Base-by-base conservation (phyloP, 2,888 invertebrate species). In the Tenthredo livida region DNA sequence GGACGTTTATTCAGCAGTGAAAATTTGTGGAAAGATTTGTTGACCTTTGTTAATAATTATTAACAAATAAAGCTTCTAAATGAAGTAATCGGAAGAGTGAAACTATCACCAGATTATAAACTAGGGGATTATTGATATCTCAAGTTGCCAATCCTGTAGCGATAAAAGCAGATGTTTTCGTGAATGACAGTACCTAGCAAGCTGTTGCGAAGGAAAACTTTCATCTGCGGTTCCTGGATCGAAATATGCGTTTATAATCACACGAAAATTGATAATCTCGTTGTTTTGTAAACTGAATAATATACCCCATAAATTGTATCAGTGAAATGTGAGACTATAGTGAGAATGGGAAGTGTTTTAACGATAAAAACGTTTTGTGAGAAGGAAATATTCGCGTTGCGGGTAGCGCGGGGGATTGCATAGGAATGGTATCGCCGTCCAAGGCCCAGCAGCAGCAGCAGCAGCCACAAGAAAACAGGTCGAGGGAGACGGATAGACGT, bases 391-490 rank as follows among this genome's bases (percentile, higher is more conserved):
- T 88, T 88, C 61, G 58, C 50, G 86, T 88, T 84, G 87, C 85
- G 88, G 87, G 88, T 88, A 85, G 89, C 85, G 89, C 88, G 89
- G 90, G 90, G 89, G 86, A 90, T 90, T 87, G 90, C 90, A 87
- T 91, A 93, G 93, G 93, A 91, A 94, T 94, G 94, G 92, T 94
- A 93, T 94, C 94, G 88, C 93, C 93, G 89, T 92, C 93, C 88
- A 93, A 93, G 89, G 90, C 90, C 87, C 91, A 92, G 88, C 90
- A 91, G 88, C 91, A 91, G 88, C 89, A 91, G 89, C 91, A 90
- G 84, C 89, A 90, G 87, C 85, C 88, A 87, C 86, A 87, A 86
- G 84, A 85, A 86, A 80, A 83, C 77, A 80, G 85, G 61, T 70
- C 86, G 85, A 86, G 78, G 75, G 82, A 83, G 72, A 83, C 85